Percentiles rank a stretch among this genome's conserved stretches.
phyloP scores from a whole-genome alignment of 2,888 invertebrate genomes.

The Agriopis aurantiaria region DNA sequence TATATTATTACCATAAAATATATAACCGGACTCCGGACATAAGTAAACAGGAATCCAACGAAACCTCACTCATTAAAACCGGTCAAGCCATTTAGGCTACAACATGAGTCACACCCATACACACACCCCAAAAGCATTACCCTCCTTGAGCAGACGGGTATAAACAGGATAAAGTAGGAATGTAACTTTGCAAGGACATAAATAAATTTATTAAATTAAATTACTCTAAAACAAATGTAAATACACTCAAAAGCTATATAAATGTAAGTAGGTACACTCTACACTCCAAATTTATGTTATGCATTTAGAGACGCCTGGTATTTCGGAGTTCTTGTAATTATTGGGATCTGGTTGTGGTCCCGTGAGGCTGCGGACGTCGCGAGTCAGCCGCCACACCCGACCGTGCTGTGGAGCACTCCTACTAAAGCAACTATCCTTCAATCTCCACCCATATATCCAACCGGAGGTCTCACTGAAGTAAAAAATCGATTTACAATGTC shows the following conservation, averaged over 20 bases:
- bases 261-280: neutral
- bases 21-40: too few species aligned
- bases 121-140: too few species aligned
- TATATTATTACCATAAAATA: too few species aligned
- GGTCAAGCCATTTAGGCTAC: too few species aligned
- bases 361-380: slow-evolving; percentile 52
- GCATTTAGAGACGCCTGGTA: slow-evolving; percentile 47
- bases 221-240: neutral
- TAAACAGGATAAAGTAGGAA: too few species aligned
- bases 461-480: slow-evolving; percentile 57
- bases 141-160: neutral
- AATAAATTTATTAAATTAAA: neutral
- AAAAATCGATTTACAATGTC: too few species aligned
- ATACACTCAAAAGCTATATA: neutral
- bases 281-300: slow-evolving; percentile 6
- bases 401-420: slow-evolving; percentile 48
- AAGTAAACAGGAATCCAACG: too few species aligned
- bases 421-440: slow-evolving; percentile 57
- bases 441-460: slow-evolving; percentile 63
- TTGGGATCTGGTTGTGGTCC: slow-evolving; percentile 62
- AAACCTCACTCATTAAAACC: too few species aligned
- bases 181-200: neutral
- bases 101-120: too few species aligned
- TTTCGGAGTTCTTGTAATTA: slow-evolving; percentile 53
- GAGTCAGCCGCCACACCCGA: slow-evolving; percentile 55